phyloP scores from a whole-genome alignment of 2,888 invertebrate genomes.

The Crematogaster levior region DNA sequence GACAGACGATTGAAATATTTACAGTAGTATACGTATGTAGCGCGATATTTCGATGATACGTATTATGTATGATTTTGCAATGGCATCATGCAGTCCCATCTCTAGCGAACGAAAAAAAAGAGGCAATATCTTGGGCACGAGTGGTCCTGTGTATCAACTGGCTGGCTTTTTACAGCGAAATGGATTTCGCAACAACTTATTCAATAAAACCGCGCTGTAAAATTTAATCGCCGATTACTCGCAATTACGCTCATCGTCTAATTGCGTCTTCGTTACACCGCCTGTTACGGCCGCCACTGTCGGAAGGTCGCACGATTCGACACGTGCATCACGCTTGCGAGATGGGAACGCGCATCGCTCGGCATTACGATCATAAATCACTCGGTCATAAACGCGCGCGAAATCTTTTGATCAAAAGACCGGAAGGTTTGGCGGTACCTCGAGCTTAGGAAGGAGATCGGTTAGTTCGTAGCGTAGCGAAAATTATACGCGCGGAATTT shows the following conservation, averaged over 20 bases:
- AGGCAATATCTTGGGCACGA: background rate
- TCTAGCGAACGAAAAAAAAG: background rate
- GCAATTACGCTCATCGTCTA: constrained; percentile 45
- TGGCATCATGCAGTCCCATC: background rate
- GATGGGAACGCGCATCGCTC: constrained; percentile 40
- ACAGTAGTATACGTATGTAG: background rate
- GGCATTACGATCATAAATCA: constrained; percentile 45
- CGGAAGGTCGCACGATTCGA: constrained; percentile 50
- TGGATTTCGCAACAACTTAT: constrained; percentile 31
- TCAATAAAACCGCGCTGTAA: constrained; percentile 21
- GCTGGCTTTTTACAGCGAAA: constrained; percentile 11
- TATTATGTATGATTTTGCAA: background rate
- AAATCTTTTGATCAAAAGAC: constrained; percentile 46
- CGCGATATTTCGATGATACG: background rate
- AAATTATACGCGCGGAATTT: background rate
- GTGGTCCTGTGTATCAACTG: background rate
- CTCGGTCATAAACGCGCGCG: constrained; percentile 39
- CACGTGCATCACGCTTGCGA: constrained; percentile 39
- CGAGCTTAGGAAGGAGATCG: constrained; percentile 9
- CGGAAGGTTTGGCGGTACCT: constrained; percentile 10
- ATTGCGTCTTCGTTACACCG: constrained; percentile 49
- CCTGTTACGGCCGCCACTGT: constrained; percentile 40
- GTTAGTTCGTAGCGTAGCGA: background rate
- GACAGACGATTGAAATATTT: constrained; percentile 19
- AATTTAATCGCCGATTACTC: constrained; percentile 39